Base-by-base conservation (phyloP, 2,797 vertebrate species). In the Esox lucius region DNA sequence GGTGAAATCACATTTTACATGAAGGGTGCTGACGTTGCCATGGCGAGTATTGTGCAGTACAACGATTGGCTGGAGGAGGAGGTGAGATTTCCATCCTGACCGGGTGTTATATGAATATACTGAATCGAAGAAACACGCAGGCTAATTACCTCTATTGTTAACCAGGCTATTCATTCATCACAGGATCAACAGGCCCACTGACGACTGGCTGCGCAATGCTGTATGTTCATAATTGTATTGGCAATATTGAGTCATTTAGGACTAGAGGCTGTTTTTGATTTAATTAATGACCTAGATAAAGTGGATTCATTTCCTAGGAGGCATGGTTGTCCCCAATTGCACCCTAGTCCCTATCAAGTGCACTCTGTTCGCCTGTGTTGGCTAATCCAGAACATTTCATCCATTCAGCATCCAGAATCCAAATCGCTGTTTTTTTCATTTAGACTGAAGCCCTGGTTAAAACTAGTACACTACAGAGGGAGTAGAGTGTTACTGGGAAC, bases 11-110 rank as follows among this genome's bases (percentile, higher is more conserved):
- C 96, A 0, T 98, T 99, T 88, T 99, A 99, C 79, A 97, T 99
- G 97, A 99, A 99, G 85, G 98, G 98, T 0, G 98, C 98, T 0
- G 98, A 99, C 33, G 94, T 96, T 65, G 97, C 95, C 46, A 99
- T 99, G 98, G 94, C 97, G 67, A 91, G 93, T 89, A 96, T 98
- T 68, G 98, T 99, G 75, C 98, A 99, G 88, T 99, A 99, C 83
- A 99, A 98, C 17, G 98, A 99, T 81, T 99, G 98, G 98, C 78
- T 99, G 81, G 98, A 99, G 72, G 98, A 99, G 80, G 98, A 99
- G 95, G 98, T 99, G 91, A 92, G 87, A 68, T 49, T 16, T 67
- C 48, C 64, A 35, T 11, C 65, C 65, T 35, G 31, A 31, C 13
- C 12, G 22, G 19, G 61, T 28, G n/a, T 11, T 62, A 62, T 33